Evolutionary conservation across 2,888 invertebrate species (phyloP), one percentile per base, ranked within the genome.

Genomic region (Eupeodes luniger): DNA sequence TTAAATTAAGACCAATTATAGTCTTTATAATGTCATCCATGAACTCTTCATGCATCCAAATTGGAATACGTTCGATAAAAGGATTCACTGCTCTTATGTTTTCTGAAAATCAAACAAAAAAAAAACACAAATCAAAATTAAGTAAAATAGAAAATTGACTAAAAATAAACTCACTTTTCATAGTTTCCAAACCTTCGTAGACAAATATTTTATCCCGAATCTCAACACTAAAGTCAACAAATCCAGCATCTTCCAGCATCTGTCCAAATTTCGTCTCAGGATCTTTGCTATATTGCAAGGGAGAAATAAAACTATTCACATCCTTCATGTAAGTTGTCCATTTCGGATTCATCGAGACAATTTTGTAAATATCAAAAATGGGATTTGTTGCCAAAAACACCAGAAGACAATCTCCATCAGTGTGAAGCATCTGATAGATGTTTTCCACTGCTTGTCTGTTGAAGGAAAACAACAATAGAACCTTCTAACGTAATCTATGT

Each of bases 1-100:
- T 75, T 16, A 75, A 47, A 62, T 61, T 75, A 3, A 75, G 62
- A 4, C 94, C 93, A 2, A 93, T 91, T 11, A 95, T 92, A 89
- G 95, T 94, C 2, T 93, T 92, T 7, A 95, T 91, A 80, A 96
- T 95, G 90, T 96, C 96, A 27, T 95, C 93, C n/a, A 95, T 93
- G 91, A 95, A 97, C 9, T 95, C 94, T 4, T 95, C 94, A 57
- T 95, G 95, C 27, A 95, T 91, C 0, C 94, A 92, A 1, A 93
- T 91, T 0, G 96, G 95, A 69, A 97, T 95, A 64, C 95, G 94
- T 7, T 94, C 93, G 79, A 96, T 91, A 91, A 96, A 97, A 0
- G 97, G 97, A 91, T 96, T 96, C 5, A 97, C 95, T 0, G 97
- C 96, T 85, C 94, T 94, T 0, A 96, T 94, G 61, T 96, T 95